Evolutionary conservation across 1,140 invertebrate species (phyloP).

Genomic region (Zaprionus capensis): DNA sequence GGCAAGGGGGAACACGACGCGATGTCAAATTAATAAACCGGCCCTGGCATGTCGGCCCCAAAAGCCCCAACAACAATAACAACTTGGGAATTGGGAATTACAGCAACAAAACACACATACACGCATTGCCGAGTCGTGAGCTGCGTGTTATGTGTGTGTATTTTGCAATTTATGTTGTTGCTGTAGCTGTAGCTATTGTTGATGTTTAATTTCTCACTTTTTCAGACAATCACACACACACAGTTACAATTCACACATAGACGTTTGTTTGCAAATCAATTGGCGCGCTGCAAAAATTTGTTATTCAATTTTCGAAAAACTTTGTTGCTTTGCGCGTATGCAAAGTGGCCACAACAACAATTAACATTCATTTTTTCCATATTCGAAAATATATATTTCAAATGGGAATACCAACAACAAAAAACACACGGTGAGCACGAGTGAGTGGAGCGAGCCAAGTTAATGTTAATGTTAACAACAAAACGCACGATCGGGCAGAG

Average conservation of each 20-base stretch:
- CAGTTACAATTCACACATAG: conserved; percentile 37
- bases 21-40: conserved; percentile 82
- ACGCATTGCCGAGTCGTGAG: conserved; percentile 41
- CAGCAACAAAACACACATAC: conserved; percentile 13
- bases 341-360: conserved; percentile 42
- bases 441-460: conserved; percentile 36
- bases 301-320: conserved; percentile 63
- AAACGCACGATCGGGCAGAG: conserved; percentile 49
- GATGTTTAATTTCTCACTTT: conserved; percentile 38
- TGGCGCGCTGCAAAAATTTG: conserved; percentile 61
- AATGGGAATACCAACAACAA: conserved; percentile 21
- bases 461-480: conserved; percentile 50
- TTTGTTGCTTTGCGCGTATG: conserved; percentile 50
- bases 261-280: conserved; percentile 74
- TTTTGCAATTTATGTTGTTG: conserved; percentile 55
- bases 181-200: conserved; percentile 19
- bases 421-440: conserved; percentile 16
- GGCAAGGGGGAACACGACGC: conserved; percentile 52
- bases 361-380: conserved; percentile 28
- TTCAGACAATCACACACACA: conserved; percentile 25
- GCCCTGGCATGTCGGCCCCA: conserved; percentile 53
- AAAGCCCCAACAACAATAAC: conserved; percentile 15
- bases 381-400: conserved; percentile 28
- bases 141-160: conserved; percentile 29
- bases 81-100: conserved; percentile 28